phyloP scores from a whole-genome alignment of 2,888 invertebrate genomes.

The Spodoptera littoralis region DNA sequence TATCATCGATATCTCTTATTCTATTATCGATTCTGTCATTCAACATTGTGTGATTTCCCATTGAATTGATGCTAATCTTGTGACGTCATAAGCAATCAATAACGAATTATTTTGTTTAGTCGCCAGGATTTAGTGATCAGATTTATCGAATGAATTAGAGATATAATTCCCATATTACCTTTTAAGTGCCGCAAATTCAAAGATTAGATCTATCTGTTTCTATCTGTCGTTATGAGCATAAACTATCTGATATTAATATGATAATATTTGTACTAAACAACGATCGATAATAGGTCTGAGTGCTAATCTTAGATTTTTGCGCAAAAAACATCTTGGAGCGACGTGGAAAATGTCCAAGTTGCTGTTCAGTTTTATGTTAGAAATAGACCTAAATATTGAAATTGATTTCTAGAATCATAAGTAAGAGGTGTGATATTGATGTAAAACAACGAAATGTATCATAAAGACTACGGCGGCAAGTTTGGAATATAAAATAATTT shows the following conservation, averaged over 20 bases:
- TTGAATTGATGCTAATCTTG: not conserved
- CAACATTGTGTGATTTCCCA: too few relatives aligned
- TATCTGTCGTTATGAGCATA: not conserved
- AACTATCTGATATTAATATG: not conserved
- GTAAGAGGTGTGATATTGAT: too few relatives aligned
- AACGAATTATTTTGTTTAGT: not conserved
- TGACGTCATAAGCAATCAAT: slow-evolving; percentile 5
- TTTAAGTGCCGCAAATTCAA: slow-evolving; percentile 6
- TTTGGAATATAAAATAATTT: too few relatives aligned
- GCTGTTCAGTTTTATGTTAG: too few relatives aligned
- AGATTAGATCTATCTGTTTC: slow-evolving; percentile 9
- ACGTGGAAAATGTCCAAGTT: too few relatives aligned
- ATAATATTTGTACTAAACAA: not conserved
- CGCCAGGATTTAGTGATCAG: slow-evolving; percentile 1
- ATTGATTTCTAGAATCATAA: too few relatives aligned
- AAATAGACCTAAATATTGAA: too few relatives aligned
- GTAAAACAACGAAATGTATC: too few relatives aligned
- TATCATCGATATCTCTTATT: too few relatives aligned
- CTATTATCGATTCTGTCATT: too few relatives aligned
- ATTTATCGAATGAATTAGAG: not conserved
- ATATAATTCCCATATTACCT: not conserved
- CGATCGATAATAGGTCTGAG: not conserved
- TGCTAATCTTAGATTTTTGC: not conserved
- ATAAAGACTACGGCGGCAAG: too few relatives aligned
- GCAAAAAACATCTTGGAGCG: too few relatives aligned